Base-by-base conservation (phyloP, 1,140 invertebrate species). In the Pteromalus puparum region DNA sequence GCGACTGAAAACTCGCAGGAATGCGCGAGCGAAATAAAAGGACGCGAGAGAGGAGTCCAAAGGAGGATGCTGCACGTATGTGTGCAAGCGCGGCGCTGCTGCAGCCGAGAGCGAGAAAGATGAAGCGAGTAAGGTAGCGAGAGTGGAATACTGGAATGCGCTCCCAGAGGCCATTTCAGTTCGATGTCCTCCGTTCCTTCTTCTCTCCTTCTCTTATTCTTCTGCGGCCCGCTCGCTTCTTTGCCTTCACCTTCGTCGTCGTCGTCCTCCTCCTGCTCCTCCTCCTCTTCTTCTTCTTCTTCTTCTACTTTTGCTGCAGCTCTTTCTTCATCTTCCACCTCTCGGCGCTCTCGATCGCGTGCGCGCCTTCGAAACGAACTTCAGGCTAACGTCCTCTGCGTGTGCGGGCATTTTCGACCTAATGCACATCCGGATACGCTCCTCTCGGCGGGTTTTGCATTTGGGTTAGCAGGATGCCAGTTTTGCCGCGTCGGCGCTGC, bases 161-260 rank as follows among this genome's bases (percentile, higher is more conserved):
- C 88, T 90, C 89, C 89, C 88, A 91, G 88, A 91, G 90, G 88
- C 93, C 90, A 91, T 94, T 89, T 90, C 94, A 90, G 84, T 92
- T 87, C 90, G 94, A 87, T 95, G 94, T 91, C 91, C 91, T 91
- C 91, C 87, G 88, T 24, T 73, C 73, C 70, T 75, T 70, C 81
- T 83, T 34, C 81, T 85, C 26, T 80, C 72, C 80, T 70, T 85
- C 70, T 80, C 83, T 81, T 85, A 81, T 81, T 86, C 82, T 42
- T 53, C 67, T 48, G 13, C 30, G 6, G 65, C 65, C 67, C 42
- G 72, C 61, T 79, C 68, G 65, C 74, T 75, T 18, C 73, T 83
- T 48, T 48, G 46, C 30, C 72, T 68, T 83, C 61, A 61, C 24
- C 61, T 73, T 81, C 74, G 26, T 76, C 24, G 76, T 80, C 74